Conservation (phyloP, 2,888 invertebrate genomes). For the Agrochola litura region DNA sequence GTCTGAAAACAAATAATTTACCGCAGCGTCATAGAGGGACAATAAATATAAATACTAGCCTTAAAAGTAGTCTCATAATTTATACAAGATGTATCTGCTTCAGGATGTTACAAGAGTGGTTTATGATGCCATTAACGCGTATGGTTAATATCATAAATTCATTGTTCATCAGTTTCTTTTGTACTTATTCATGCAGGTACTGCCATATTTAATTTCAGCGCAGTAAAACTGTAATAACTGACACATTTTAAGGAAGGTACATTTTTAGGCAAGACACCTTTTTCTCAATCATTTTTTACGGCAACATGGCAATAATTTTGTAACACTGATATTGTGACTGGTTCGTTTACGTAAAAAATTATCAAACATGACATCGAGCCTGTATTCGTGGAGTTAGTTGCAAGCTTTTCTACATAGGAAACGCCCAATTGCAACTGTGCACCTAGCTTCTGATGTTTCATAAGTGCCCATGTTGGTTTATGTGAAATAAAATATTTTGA, state of each 20-base stretch:
- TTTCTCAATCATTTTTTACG: slow-evolving; percentile 12
- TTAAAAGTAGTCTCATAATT: slow-evolving; percentile 33
- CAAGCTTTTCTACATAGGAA: too few relatives aligned
- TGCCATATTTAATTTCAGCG: slow-evolving; percentile 34
- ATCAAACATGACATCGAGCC: neutral
- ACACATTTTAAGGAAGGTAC: slow-evolving; percentile 21
- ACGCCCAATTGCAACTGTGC: too few relatives aligned
- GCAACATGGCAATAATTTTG: slow-evolving; percentile 23
- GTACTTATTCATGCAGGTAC: slow-evolving; percentile 11
- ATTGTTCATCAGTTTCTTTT: slow-evolving; percentile 31
- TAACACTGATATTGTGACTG: slow-evolving; percentile 15
- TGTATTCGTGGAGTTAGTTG: too few relatives aligned
- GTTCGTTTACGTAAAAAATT: slow-evolving; percentile 10
- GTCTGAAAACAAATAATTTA: slow-evolving; percentile 22
- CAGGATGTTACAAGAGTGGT: slow-evolving; percentile 16
- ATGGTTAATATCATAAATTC: slow-evolving; percentile 24
- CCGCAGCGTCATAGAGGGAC: slow-evolving; percentile 12
- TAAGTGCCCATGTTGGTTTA: too few relatives aligned
- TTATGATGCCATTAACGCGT: slow-evolving; percentile 40
- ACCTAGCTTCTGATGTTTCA: too few relatives aligned
- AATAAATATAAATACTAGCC: slow-evolving; percentile 22
- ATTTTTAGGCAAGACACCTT: slow-evolving; percentile 34
- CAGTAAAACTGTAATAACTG: slow-evolving; percentile 42
- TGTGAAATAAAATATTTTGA: too few relatives aligned
- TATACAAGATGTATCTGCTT: slow-evolving; percentile 16